Base-by-base conservation (phyloP, 2,113 vertebrate genomes). In the Gobiocypris rarus region DNA sequence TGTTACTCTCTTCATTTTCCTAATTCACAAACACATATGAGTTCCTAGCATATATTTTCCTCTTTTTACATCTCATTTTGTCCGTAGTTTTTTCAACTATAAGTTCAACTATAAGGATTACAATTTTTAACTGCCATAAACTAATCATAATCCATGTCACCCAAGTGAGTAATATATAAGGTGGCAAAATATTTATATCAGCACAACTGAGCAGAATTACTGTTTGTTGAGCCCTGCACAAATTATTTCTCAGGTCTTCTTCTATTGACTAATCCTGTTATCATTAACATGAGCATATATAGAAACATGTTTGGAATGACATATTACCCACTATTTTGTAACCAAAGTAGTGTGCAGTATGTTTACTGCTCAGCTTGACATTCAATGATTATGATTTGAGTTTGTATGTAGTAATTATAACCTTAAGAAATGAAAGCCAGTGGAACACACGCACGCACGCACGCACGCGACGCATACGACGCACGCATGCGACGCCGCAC, bases 201-300 rank as follows among this genome's bases (percentile, higher is more conserved):
- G 71, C 71, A 26, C 65, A 69, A 69, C 4, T 10, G 34, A 69
- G 34, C 17, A 69, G 38, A 45, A 73, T 73, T 24, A 43, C n/a
- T 50, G 22, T 14, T 28, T 50, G 34, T 22, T 69, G 17, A 69
- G 65, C 15, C 17, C 8, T 38, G 31, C 8, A 41, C 19, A 69
- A 13, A 70, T 67, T 75, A 54, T 74, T 61, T 75, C 48, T 45
- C 24, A 76, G 5, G 13, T 48, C 41, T 73, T 34, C 56, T 63
- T 19, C 70, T 61, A 43, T 22, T 38, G 15, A 22, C 17, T 67
- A 34, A 28, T 58, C 34, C 34, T 31, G 31, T 24, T 34, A 34
- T 9, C 69, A 75, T 81, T 17, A 82, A 52, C 17, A 86, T n/a
- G 31, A 58, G 26, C 43, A 71, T 71, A 34, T 11, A 65, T 41